phyloP scores from a whole-genome alignment of 2,888 invertebrate species.

The Hartigia nigra region DNA sequence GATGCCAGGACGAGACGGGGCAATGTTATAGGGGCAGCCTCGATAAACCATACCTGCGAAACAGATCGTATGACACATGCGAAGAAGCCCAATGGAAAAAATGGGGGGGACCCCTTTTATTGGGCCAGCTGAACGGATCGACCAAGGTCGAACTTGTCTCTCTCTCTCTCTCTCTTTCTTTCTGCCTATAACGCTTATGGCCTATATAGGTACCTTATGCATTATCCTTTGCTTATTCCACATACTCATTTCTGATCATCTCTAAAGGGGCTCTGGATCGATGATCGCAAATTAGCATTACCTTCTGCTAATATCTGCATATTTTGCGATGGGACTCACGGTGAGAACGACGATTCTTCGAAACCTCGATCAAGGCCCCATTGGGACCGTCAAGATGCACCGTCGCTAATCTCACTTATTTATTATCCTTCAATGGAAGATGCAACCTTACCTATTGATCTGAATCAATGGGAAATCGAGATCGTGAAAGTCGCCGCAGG shows the following conservation, averaged over 20 bases:
- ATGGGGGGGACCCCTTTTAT: conserved; percentile 42
- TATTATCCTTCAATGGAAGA: background rate
- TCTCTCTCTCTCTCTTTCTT: conserved; percentile 30
- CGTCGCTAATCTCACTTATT: background rate
- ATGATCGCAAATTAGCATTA: conserved; percentile 62
- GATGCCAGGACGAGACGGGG: conserved; percentile 20
- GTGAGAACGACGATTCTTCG: background rate
- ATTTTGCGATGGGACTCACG: background rate
- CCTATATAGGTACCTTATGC: background rate
- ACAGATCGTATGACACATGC: conserved; percentile 52
- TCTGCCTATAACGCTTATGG: background rate
- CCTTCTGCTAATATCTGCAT: conserved; percentile 35
- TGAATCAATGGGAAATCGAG: conserved; percentile 46
- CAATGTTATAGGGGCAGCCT: conserved; percentile 25
- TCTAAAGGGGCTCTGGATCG: conserved; percentile 55
- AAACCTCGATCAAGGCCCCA: background rate
- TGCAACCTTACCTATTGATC: conserved; percentile 22
- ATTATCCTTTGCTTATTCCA: background rate
- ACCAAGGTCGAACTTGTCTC: conserved; percentile 48
- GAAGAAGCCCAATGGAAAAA: conserved; percentile 30
- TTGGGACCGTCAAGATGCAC: background rate
- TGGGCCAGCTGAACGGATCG: conserved; percentile 59
- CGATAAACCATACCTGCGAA: conserved; percentile 40
- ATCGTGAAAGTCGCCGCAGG: conserved; percentile 50
- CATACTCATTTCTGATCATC: conserved; percentile 17